Evolutionary conservation across 2,113 vertebrate species (phyloP), one percentile per base, ranked within the genome.

Genomic region (Cyphomyrus discorhynchus): DNA sequence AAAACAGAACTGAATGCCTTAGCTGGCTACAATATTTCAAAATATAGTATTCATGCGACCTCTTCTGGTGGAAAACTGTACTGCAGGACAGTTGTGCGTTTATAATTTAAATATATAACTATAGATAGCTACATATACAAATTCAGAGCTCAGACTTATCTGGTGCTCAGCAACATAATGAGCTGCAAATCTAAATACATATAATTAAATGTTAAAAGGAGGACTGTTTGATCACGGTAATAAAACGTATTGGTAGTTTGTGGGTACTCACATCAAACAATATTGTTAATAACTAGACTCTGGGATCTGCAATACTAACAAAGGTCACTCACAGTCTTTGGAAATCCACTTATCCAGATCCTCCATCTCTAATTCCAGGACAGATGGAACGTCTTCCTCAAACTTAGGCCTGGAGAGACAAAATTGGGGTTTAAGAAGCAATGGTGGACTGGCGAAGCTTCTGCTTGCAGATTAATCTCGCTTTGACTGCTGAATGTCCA

Each of bases 281-380:
- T 66, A 27, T 27, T 27, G n/a, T 66, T 66, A 66, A 66, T 70
- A 70, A 70, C 62, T 70, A 31, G 5, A 70, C n/a, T 27, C 62
- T 66, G 62, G n/a, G 9, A 10, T 31, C n/a, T 31, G n/a, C n/a
- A 70, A 11, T 70, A 70, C n/a, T 70, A 70, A 66, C 62, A 27
- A 70, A 31, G 62, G 35, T 87, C 47, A 56, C 94, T 1, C 95
- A 98, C 98, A 94, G 0, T 97, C 97, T 94, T 95, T 97, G 93
- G 96, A 95, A 96, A 99, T 98, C 98, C 97, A 99, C 46, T 98
- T 97, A 92, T 98, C 98, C 31, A 99, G 95, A 88, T 99, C 98
- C 87, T 99, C 98, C 98, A 99, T 98, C 94, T 99, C 98, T 88
- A 99, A 95, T 93, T 99, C 98, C 96, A 99, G 96, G 21, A 99